phyloP scores from a whole-genome alignment of 2,888 invertebrate species.

The Brenthis hecate region DNA sequence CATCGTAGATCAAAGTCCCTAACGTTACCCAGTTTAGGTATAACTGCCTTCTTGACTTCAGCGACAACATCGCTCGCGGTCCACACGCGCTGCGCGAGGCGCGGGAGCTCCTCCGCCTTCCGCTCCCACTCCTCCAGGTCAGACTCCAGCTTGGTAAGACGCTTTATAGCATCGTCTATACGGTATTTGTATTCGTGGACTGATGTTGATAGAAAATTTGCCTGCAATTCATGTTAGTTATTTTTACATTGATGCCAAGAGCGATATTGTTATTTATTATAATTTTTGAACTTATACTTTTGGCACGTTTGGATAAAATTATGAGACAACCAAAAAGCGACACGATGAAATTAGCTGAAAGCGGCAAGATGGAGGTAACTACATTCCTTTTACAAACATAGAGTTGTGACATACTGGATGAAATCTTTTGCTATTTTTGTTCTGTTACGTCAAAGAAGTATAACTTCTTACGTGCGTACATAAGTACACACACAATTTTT shows the following conservation, averaged over 20 bases:
- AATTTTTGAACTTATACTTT: no score
- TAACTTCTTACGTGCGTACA: no score
- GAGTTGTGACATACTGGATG: no score
- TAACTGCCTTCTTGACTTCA: conserved; percentile 73
- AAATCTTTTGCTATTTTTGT: no score
- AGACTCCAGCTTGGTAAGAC: conserved; percentile 52
- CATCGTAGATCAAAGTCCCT: conserved; percentile 62
- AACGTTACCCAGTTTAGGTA: conserved; percentile 56
- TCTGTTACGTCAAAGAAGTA: no score
- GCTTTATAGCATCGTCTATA: conserved; percentile 56
- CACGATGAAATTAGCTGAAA: no score
- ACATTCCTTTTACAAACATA: no score
- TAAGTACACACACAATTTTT: no score
- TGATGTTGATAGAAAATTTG: conserved; percentile 70
- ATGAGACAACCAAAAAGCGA: no score
- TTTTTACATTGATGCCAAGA: background rate
- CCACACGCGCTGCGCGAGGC: conserved; percentile 73
- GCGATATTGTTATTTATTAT: no score
- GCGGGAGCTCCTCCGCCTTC: conserved; percentile 70
- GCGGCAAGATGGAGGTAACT: no score
- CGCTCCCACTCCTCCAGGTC: conserved; percentile 62
- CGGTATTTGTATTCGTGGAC: conserved; percentile 69
- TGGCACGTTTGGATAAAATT: no score
- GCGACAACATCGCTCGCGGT: conserved; percentile 74
- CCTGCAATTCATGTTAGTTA: conserved; percentile 50